Percentiles rank a stretch among this genome's conserved stretches.
phyloP scores from a whole-genome alignment of 2,797 vertebrate genomes.

The Sebastiscus tertius region DNA sequence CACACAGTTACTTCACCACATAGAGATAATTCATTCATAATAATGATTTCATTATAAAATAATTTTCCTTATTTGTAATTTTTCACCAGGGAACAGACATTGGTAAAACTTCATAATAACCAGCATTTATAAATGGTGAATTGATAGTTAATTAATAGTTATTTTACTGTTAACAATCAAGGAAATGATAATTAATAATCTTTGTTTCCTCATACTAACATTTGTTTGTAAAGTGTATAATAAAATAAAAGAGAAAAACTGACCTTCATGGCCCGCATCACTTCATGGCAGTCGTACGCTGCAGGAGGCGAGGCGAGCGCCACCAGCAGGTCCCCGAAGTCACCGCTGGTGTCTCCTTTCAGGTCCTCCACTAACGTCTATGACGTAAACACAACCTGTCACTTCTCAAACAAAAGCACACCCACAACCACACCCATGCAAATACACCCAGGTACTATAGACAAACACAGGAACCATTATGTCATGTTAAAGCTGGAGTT shows the following conservation, averaged over 20 bases:
- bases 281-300: constrained; percentile 81
- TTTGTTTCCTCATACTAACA: not conserved
- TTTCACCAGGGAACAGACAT: not conserved
- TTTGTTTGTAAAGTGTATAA: not conserved
- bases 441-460: constrained; percentile 2
- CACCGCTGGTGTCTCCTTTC: constrained; percentile 80
- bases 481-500: not conserved
- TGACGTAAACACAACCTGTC: not conserved
- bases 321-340: constrained; percentile 80
- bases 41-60: too few species aligned
- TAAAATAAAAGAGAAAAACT: not conserved
- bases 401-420: not conserved
- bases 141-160: too few species aligned
- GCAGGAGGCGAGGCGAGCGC: constrained; percentile 80
- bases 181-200: not conserved
- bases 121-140: too few species aligned
- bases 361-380: constrained; percentile 80
- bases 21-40: accelerated
- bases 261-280: constrained; percentile 83
- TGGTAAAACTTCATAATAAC: too few species aligned
- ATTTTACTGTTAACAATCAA: not conserved
- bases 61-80: not conserved
- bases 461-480: not conserved
- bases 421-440: not conserved
- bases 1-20: not conserved